Conservation (phyloP, 2,888 invertebrate genomes). For the Stomorhina lunata region DNA sequence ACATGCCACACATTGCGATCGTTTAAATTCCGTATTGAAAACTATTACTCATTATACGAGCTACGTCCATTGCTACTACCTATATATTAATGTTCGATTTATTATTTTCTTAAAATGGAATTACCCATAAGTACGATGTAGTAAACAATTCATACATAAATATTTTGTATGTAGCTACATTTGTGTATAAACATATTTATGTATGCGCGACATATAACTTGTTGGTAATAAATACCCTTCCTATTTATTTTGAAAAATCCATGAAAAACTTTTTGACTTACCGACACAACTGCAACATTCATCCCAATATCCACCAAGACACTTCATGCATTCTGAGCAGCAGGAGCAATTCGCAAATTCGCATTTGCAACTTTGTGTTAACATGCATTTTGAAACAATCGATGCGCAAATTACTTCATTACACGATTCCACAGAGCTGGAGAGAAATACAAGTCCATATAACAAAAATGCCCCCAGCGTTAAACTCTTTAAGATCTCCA, state of each 20-base stretch:
- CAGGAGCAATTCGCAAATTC: conserved; percentile 96
- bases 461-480: conserved; percentile 71
- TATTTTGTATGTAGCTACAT: background rate
- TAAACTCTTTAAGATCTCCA: conserved; percentile 73
- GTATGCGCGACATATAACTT: background rate
- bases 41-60: too few relatives aligned
- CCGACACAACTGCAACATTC: conserved; percentile 99
- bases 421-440: conserved; percentile 81
- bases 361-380: conserved; percentile 97
- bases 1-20: too few relatives aligned
- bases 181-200: background rate
- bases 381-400: conserved; percentile 97
- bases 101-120: too few relatives aligned
- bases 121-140: too few relatives aligned
- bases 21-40: too few relatives aligned
- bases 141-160: too few relatives aligned
- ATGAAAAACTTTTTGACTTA: conserved; percentile 81
- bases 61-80: too few relatives aligned
- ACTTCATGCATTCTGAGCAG: conserved; percentile 95
- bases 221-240: conserved; percentile 32
- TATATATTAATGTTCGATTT: too few relatives aligned
- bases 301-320: conserved; percentile 92
- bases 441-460: conserved; percentile 73
- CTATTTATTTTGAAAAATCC: conserved; percentile 6
- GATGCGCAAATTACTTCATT: conserved; percentile 97